phyloP scores from a whole-genome alignment of 2,113 vertebrate genomes.

The Alexandromys fortis region DNA sequence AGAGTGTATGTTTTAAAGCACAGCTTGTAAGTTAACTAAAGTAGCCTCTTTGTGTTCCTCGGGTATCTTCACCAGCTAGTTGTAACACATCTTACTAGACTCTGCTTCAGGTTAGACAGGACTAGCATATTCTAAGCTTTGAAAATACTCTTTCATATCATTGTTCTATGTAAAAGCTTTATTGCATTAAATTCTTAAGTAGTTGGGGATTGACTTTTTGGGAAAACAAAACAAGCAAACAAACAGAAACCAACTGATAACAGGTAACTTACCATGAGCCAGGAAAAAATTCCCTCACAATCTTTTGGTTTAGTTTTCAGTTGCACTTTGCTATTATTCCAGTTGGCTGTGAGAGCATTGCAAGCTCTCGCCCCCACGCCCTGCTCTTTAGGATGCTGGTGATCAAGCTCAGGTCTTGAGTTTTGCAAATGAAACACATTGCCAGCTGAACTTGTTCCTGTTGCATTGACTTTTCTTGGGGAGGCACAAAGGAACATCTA shows the following conservation, averaged over 20 bases:
- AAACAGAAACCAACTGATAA: not conserved
- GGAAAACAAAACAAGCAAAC: not conserved
- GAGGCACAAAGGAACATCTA: not conserved
- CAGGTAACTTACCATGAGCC: not conserved
- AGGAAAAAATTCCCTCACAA: not conserved
- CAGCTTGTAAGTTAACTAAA: not conserved
- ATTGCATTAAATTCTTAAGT: not conserved
- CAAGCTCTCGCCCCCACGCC: too few relatives aligned
- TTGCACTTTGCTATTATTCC: not conserved
- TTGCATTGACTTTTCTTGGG: not conserved
- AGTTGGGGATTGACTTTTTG: not conserved
- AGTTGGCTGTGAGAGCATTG: not conserved
- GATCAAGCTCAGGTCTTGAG: not conserved
- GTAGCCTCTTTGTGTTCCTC: not conserved
- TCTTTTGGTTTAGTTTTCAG: not conserved
- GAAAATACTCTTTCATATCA: not conserved
- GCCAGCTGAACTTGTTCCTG: not conserved
- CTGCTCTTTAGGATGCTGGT: not conserved
- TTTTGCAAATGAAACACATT: not conserved
- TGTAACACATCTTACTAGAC: slow-evolving; percentile 35
- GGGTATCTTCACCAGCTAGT: not conserved
- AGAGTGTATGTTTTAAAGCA: not conserved
- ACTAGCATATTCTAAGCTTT: slow-evolving; percentile 27
- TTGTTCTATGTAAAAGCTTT: not conserved
- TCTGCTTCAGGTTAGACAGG: slow-evolving; percentile 47